phyloP scores from a whole-genome alignment of 2,888 invertebrate genomes.

The Tetragnatha montana region DNA sequence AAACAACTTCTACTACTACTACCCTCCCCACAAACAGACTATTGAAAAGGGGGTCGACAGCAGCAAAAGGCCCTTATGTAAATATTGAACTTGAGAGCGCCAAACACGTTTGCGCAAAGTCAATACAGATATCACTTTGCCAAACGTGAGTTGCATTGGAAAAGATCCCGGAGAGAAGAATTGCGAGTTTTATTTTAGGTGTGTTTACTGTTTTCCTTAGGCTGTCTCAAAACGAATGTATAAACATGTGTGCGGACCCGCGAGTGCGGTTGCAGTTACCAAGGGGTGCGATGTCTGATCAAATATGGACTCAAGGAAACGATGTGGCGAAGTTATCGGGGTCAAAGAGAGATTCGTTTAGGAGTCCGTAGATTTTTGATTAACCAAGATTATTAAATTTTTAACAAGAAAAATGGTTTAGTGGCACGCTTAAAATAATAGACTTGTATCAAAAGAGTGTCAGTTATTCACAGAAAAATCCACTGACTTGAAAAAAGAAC shows the following conservation, averaged over 20 bases:
- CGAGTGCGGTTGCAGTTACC: neutral
- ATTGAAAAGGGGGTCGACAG: constrained; percentile 41
- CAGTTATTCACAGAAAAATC: too few relatives aligned
- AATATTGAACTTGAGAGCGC: constrained; percentile 62
- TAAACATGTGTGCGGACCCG: constrained; percentile 15
- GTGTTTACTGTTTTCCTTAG: constrained; percentile 58
- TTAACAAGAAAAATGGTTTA: too few relatives aligned
- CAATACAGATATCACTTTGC: constrained; percentile 67
- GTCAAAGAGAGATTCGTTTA: neutral
- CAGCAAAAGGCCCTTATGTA: constrained; percentile 57
- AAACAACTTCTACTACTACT: constrained; percentile 53
- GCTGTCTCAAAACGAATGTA: constrained; percentile 41
- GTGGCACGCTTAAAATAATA: too few relatives aligned
- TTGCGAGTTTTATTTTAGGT: constrained; percentile 59
- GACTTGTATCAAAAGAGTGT: too few relatives aligned
- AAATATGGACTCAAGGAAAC: constrained; percentile 30
- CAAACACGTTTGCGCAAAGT: constrained; percentile 59
- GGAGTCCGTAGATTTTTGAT: too few relatives aligned
- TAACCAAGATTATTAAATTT: too few relatives aligned
- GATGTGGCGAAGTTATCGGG: neutral
- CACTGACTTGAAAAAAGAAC: too few relatives aligned
- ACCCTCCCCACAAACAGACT: constrained; percentile 52
- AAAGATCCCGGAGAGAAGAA: constrained; percentile 13
- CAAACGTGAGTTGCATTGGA: constrained; percentile 56
- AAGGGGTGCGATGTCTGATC: constrained; percentile 19